Evolutionary conservation across 2,888 invertebrate genomes (phyloP).

Genomic region (Syrista parreyssii): DNA sequence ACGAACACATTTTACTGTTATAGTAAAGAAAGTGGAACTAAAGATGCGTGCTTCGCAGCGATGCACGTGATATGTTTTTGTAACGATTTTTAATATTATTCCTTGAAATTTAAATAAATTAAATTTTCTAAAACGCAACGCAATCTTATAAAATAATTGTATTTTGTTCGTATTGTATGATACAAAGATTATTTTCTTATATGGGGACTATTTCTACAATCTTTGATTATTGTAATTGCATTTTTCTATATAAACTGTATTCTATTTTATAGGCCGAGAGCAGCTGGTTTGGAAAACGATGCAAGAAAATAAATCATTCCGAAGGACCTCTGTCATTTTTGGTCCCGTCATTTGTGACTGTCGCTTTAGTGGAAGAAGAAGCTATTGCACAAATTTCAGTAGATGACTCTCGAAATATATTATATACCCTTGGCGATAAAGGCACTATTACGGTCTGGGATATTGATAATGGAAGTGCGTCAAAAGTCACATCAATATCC

Average conservation of each 20-base stretch:
- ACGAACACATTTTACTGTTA: too few species aligned
- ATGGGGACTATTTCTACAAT: too few species aligned
- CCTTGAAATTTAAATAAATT: too few species aligned
- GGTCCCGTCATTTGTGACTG: slow-evolving; percentile 89
- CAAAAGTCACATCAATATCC: slow-evolving; percentile 80
- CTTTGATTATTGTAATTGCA: too few species aligned
- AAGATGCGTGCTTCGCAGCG: too few species aligned
- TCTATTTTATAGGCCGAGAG: slow-evolving; percentile 75
- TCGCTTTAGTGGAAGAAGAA: slow-evolving; percentile 89
- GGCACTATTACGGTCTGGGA: slow-evolving; percentile 92
- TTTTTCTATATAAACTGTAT: neutral
- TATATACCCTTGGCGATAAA: slow-evolving; percentile 91
- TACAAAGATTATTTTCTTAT: too few species aligned
- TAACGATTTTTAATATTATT: too few species aligned
- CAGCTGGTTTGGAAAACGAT: slow-evolving; percentile 95
- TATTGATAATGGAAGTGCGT: slow-evolving; percentile 82
- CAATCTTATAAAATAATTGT: too few species aligned
- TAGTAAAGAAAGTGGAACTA: too few species aligned
- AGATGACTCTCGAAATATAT: slow-evolving; percentile 88
- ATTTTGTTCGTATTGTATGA: neutral
- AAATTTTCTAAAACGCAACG: too few species aligned
- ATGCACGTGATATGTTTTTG: too few species aligned
- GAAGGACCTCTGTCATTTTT: slow-evolving; percentile 87
- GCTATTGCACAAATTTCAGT: slow-evolving; percentile 88
- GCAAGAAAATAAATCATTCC: slow-evolving; percentile 95